Percentiles rank a stretch among this genome's conserved stretches.
Evolutionary conservation across 2,797 vertebrate genomes (phyloP).

Genomic region (Crocidura indochinensis): DNA sequence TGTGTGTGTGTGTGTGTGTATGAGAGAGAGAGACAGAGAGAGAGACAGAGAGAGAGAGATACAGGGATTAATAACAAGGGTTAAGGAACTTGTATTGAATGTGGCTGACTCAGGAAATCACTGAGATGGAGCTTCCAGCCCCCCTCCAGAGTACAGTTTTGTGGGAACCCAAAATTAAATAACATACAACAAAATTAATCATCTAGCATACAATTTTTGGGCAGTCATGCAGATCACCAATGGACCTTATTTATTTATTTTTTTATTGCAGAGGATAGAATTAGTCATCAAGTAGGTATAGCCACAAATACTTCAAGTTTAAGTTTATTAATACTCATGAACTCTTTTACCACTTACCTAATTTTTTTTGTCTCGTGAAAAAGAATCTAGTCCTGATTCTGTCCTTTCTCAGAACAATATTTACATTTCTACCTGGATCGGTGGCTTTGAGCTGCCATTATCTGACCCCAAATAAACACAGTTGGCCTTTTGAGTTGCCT

Average conservation of each 20-base stretch:
- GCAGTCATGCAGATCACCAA: background rate
- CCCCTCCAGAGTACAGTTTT: too few species aligned
- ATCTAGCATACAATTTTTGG: background rate
- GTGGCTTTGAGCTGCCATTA: background rate
- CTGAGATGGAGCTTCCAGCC: too few species aligned
- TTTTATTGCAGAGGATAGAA: background rate
- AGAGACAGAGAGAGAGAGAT: too few species aligned
- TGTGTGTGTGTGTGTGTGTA: too few species aligned
- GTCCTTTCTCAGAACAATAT: too few species aligned
- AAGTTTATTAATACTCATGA: background rate
- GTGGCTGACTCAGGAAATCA: too few species aligned
- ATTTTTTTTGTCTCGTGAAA: too few species aligned
- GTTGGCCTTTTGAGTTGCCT: background rate
- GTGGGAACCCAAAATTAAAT: too few species aligned
- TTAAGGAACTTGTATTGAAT: too few species aligned
- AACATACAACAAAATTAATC: background rate
- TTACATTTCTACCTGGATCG: background rate
- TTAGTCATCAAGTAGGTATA: background rate
- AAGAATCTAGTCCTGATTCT: too few species aligned
- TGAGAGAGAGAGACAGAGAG: too few species aligned
- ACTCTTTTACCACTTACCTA: background rate
- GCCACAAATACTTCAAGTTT: background rate
- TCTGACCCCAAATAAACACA: background rate
- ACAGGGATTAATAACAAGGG: too few species aligned
- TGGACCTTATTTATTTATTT: background rate